Percentiles rank a stretch among this genome's conserved stretches.
These are phyloP conservation scores for Megathymus violae DNA, from an alignment of 1,140 invertebrate species.

Conservation along the genomic window DNA sequence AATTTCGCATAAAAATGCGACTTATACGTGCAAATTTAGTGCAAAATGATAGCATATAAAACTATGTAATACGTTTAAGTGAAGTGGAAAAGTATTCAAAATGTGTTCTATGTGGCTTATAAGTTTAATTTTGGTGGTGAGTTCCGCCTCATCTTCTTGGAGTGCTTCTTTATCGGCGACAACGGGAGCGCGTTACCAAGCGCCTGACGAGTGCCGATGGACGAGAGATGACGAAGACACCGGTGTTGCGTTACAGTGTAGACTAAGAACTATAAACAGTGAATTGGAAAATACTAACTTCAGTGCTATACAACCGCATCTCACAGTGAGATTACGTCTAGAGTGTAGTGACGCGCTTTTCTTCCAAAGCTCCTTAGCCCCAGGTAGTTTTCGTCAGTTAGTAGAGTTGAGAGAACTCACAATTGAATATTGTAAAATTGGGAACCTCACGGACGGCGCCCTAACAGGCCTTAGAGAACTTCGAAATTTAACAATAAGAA, in stretches of 20 bases:
- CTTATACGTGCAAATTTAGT: constrained; percentile 62
- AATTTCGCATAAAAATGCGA: constrained; percentile 54
- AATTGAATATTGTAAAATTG: constrained; percentile 96
- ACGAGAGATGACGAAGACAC: constrained; percentile 85
- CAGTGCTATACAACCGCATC: constrained; percentile 93
- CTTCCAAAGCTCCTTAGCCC: constrained; percentile 93
- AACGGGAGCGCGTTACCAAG: constrained; percentile 87
- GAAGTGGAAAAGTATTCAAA: constrained; percentile 66
- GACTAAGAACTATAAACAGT: constrained; percentile 93
- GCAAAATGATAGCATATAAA: constrained; percentile 60
- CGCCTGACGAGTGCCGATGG: constrained; percentile 94
- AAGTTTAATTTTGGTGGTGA: constrained; percentile 69
- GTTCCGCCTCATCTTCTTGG: constrained; percentile 63
- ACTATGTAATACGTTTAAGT: constrained; percentile 74
- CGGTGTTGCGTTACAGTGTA: constrained; percentile 91
- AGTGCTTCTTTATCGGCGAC: constrained; percentile 78
- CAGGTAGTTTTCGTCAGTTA: constrained; percentile 92
- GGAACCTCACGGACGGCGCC: constrained; percentile 92
- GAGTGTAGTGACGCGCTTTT: constrained; percentile 94
- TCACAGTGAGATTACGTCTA: constrained; percentile 91
- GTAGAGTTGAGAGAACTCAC: constrained; percentile 92
- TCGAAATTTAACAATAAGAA: constrained; percentile 92
- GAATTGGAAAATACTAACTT: constrained; percentile 95
- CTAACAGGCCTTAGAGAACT: constrained; percentile 92
- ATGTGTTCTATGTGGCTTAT: constrained; percentile 74